These are phyloP conservation scores for Orthonychiurus folsomi DNA, from an alignment of 2,888 invertebrate species.

Conservation along the genomic window DNA sequence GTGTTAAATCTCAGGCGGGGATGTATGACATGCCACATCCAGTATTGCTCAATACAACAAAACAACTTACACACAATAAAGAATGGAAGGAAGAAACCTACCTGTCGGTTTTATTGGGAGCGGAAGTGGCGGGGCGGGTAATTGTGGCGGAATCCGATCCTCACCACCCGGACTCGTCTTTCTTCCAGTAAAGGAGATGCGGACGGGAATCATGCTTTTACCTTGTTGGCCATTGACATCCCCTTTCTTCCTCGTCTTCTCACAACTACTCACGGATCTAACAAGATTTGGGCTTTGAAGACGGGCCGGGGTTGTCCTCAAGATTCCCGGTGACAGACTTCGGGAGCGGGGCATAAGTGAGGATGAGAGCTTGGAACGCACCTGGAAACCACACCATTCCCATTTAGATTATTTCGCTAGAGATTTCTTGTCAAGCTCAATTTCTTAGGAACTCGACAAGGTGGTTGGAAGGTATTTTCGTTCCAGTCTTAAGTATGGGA, in stretches of 20 bases:
- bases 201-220: constrained; percentile 5
- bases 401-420: too few species aligned
- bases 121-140: too few species aligned
- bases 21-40: too few species aligned
- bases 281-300: constrained; percentile 10
- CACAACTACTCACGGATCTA: constrained; percentile 10
- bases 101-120: neutral
- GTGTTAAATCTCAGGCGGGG: neutral
- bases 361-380: neutral
- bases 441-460: too few species aligned
- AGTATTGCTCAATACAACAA: neutral
- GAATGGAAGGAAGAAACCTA: neutral
- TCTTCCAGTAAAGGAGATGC: neutral
- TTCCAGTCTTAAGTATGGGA: too few species aligned
- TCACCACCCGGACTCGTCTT: too few species aligned
- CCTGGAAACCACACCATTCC: constrained; percentile 8
- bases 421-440: too few species aligned
- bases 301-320: constrained; percentile 22
- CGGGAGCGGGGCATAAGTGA: constrained; percentile 23
- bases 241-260: neutral
- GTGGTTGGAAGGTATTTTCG: too few species aligned
- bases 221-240: too few species aligned
- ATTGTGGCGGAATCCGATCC: too few species aligned
- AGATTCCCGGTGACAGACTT: constrained; percentile 36
- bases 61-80: neutral